Percentiles rank a stretch among this genome's conserved stretches.
Conservation (phyloP, 2,113 vertebrate genomes). For the Upupa epops region DNA sequence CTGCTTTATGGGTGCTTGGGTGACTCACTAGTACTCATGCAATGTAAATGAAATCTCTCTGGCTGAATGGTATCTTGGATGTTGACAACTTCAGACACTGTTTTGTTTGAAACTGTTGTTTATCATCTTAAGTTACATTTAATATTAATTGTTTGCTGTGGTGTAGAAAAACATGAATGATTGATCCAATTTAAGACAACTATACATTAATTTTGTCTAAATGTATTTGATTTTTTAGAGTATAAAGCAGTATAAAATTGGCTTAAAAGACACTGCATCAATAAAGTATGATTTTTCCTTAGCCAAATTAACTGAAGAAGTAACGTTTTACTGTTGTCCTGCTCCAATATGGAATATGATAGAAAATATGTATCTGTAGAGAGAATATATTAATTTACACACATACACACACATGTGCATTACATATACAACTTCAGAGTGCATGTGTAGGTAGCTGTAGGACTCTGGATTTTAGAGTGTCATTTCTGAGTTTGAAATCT, state of each 20-base stretch:
- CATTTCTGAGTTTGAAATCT: not conserved
- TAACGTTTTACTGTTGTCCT: not conserved
- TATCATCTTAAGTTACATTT: not conserved
- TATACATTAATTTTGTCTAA: not conserved
- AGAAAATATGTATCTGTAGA: not conserved
- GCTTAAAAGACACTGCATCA: not conserved
- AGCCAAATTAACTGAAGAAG: not conserved
- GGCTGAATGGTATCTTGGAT: not conserved
- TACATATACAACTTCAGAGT: not conserved
- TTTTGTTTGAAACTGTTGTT: not conserved
- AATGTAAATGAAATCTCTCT: not conserved
- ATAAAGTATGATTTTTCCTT: not conserved
- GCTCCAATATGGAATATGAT: not conserved
- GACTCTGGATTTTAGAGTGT: not conserved
- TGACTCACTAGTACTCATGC: not conserved
- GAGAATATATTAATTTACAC: not conserved
- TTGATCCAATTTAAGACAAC: not conserved
- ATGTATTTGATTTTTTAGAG: not conserved
- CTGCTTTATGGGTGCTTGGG: constrained; percentile 1
- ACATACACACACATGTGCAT: rapidly evolving
- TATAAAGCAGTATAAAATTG: not conserved
- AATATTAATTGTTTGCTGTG: not conserved
- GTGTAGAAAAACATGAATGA: not conserved
- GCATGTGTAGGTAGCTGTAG: not conserved
- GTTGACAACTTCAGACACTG: not conserved